Percentiles rank a stretch among this genome's conserved stretches.
These are phyloP conservation scores for Cossypha niveicapilla DNA, from an alignment of 2,797 vertebrate species.

Conservation along the genomic window DNA sequence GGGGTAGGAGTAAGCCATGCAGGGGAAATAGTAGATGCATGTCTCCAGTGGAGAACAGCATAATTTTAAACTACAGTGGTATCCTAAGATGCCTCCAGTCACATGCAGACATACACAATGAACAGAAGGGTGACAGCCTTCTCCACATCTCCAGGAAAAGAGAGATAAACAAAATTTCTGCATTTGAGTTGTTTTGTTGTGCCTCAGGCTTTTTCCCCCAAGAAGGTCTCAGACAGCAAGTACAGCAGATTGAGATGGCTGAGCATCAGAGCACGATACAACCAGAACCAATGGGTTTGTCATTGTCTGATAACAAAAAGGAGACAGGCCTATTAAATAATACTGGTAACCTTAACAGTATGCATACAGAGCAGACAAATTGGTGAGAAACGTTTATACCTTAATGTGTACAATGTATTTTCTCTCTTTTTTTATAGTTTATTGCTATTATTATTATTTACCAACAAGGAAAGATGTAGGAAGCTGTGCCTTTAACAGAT, in stretches of 20 bases:
- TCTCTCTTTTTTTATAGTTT: background rate
- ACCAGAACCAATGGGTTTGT: slow-evolving; percentile 10
- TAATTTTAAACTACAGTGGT: background rate
- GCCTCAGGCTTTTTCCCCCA: background rate
- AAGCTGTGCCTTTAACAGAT: background rate
- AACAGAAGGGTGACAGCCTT: background rate
- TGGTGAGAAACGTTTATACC: background rate
- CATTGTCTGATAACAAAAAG: background rate
- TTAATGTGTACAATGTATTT: background rate
- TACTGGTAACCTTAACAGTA: background rate
- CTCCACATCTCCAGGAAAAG: background rate
- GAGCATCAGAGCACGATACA: background rate
- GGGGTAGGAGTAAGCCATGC: background rate
- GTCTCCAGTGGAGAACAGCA: background rate
- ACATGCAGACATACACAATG: background rate
- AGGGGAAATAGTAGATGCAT: background rate
- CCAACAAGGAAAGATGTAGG: background rate
- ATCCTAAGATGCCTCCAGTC: background rate
- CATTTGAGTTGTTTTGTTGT: background rate
- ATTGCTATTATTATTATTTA: background rate
- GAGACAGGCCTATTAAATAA: background rate
- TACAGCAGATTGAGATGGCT: background rate
- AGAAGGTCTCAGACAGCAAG: background rate
- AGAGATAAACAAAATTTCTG: background rate
- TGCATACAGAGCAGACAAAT: background rate